Conservation (phyloP, 2,113 vertebrate genomes). For the Herpailurus yagouaroundi region DNA sequence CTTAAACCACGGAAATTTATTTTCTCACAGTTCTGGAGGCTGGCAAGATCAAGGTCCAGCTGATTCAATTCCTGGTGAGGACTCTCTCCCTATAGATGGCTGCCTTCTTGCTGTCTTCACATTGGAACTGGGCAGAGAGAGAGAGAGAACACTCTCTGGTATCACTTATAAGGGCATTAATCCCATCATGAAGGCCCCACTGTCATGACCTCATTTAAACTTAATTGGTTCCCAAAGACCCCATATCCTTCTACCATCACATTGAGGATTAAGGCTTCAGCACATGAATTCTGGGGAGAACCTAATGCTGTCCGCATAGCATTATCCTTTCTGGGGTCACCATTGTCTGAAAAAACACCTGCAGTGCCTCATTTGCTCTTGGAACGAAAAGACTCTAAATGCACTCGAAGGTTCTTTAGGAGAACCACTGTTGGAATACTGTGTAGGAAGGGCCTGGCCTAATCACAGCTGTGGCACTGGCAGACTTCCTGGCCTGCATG, state of each 20-base stretch:
- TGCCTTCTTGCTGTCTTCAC: not conserved
- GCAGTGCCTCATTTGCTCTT: not conserved
- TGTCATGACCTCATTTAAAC: not conserved
- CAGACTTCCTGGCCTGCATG: not conserved
- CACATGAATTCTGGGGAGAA: not conserved
- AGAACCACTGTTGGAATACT: not conserved
- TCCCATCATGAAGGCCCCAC: not conserved
- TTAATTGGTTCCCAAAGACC: not conserved
- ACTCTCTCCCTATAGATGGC: not conserved
- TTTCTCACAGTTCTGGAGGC: not conserved
- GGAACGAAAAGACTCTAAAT: not conserved
- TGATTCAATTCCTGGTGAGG: not conserved
- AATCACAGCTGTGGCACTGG: rapidly evolving
- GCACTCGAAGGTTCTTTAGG: not conserved
- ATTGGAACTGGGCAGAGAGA: not conserved
- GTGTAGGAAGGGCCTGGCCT: not conserved
- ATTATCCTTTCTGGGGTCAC: not conserved
- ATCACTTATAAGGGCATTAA: not conserved
- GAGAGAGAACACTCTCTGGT: not conserved
- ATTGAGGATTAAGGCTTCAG: not conserved
- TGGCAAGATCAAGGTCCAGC: not conserved
- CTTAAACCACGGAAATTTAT: not conserved
- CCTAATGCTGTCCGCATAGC: not conserved
- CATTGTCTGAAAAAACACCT: not conserved
- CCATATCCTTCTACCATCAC: not conserved